phyloP scores from a whole-genome alignment of 2,888 invertebrate genomes.

The Thelaira solivaga region DNA sequence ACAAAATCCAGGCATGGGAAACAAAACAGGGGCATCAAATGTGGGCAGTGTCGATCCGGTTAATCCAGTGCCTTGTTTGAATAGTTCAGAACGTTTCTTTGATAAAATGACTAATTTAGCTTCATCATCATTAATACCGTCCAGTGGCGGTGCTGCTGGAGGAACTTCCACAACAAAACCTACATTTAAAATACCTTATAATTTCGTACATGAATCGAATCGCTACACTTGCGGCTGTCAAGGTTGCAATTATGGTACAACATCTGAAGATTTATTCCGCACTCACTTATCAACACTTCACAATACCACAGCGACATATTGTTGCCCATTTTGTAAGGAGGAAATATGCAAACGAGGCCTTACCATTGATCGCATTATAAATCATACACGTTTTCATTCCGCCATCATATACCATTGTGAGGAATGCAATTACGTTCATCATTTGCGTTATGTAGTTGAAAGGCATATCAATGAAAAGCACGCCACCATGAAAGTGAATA shows the following conservation, averaged over 20 bases:
- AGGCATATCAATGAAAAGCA: conserved; percentile 79
- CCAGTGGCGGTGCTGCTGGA: conserved; percentile 62
- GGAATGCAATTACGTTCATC: conserved; percentile 83
- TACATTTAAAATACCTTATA: conserved; percentile 37
- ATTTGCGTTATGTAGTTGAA: conserved; percentile 81
- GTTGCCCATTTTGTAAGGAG: conserved; percentile 85
- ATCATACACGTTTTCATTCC: conserved; percentile 88
- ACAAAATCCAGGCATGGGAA: conserved; percentile 66
- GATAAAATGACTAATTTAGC: conserved; percentile 91
- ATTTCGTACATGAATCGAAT: conserved; percentile 78
- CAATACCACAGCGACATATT: conserved; percentile 79
- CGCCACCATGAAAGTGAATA: conserved; percentile 56
- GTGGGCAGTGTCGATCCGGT: conserved; percentile 85
- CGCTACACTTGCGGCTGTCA: conserved; percentile 85
- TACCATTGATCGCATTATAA: conserved; percentile 80
- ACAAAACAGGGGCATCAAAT: conserved; percentile 24
- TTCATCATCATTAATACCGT: conserved; percentile 79
- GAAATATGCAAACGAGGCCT: conserved; percentile 78
- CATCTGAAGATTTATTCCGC: conserved; percentile 84
- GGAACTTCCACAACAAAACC: conserved; percentile 63
- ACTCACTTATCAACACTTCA: conserved; percentile 86
- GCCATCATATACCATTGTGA: conserved; percentile 84
- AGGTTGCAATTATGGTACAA: conserved; percentile 84
- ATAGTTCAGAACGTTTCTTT: conserved; percentile 87
- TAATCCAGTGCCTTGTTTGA: conserved; percentile 89